These are phyloP conservation scores for Astyanax mexicanus DNA, from an alignment of 2,797 vertebrate species.

Conservation along the genomic window DNA sequence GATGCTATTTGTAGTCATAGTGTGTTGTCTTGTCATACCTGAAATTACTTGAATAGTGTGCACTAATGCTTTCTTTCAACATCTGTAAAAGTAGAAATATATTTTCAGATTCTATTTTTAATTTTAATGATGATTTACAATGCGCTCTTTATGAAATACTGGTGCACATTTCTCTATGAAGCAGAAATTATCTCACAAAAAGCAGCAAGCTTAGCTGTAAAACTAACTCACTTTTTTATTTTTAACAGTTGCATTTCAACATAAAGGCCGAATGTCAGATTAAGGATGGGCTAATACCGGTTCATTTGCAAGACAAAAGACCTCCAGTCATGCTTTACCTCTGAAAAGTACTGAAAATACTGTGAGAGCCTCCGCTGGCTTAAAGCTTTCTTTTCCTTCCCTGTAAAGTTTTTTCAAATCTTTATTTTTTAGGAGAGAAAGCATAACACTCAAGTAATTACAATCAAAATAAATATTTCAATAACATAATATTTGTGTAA, in stretches of 20 bases:
- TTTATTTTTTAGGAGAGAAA: constrained; percentile 38
- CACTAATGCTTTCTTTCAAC: constrained; percentile 43
- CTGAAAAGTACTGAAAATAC: constrained; percentile 30
- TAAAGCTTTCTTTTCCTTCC: constrained; percentile 4
- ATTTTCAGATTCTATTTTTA: background rate
- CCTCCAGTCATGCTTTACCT: background rate
- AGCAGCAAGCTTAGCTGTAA: background rate
- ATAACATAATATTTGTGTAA: constrained; percentile 63
- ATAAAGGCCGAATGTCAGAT: background rate
- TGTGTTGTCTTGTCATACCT: constrained; percentile 65
- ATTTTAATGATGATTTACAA: background rate
- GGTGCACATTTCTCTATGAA: background rate
- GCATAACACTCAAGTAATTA: constrained; percentile 36
- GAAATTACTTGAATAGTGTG: constrained; percentile 80
- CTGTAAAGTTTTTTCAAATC: constrained; percentile 1
- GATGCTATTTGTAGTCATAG: constrained; percentile 32
- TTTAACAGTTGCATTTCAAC: background rate
- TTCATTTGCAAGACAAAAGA: background rate
- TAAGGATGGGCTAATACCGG: background rate
- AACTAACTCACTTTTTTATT: background rate
- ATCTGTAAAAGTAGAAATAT: constrained; percentile 5
- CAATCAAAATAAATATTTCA: constrained; percentile 51
- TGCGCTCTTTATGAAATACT: background rate
- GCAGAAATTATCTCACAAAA: background rate
- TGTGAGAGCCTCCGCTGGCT: constrained; percentile 30